Conservation (phyloP, 2,113 vertebrate genomes). For the Hippolais icterina region DNA sequence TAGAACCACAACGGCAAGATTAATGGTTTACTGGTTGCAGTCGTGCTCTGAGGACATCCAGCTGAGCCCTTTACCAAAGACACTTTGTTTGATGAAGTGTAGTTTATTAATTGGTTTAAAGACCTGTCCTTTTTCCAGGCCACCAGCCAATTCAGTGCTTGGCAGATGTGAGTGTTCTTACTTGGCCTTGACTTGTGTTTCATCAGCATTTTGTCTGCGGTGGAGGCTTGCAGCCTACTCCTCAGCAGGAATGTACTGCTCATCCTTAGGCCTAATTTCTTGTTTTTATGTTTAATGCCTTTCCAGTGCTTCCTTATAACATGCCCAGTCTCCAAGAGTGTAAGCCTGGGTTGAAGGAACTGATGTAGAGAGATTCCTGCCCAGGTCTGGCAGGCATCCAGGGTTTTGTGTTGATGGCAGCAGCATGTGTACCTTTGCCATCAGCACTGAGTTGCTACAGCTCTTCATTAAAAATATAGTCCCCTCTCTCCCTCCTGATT, state of each 20-base stretch:
- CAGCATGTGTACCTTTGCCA: background rate
- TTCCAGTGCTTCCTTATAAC: background rate
- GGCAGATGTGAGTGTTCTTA: background rate
- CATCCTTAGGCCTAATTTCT: background rate
- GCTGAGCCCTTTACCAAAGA: background rate
- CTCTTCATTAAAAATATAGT: background rate
- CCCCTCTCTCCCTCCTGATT: background rate
- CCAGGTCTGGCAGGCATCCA: background rate
- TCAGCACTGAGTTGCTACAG: background rate
- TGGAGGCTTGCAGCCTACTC: background rate
- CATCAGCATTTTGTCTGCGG: fast-evolving
- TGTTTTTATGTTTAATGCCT: background rate
- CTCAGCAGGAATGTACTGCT: background rate
- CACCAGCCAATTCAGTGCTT: background rate
- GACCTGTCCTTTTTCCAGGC: constrained; percentile 27
- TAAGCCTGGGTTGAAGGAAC: background rate
- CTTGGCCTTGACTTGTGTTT: background rate
- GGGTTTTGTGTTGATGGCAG: background rate
- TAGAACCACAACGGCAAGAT: background rate
- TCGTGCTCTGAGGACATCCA: background rate
- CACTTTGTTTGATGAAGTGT: background rate
- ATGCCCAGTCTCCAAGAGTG: fast-evolving
- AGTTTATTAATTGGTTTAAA: constrained; percentile 25
- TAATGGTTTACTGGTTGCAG: background rate
- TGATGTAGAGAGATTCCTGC: background rate